These are phyloP conservation scores for Unio delphinus DNA, from an alignment of 2,888 invertebrate genomes.

Conservation along the genomic window DNA sequence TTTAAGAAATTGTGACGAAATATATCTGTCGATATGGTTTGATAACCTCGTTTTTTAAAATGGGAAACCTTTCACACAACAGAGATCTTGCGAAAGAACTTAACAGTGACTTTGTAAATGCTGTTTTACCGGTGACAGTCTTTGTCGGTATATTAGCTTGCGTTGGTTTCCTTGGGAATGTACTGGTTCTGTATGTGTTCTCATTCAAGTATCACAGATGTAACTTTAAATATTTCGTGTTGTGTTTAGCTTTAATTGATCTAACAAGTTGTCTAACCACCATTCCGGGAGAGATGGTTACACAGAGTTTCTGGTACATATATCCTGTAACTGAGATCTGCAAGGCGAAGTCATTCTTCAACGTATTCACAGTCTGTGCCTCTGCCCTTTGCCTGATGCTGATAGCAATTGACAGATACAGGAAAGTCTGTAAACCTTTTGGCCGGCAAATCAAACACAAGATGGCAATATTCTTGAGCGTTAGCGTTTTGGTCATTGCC, in stretches of 20 bases:
- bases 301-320: constrained; percentile 15
- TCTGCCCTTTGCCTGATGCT: constrained; percentile 39
- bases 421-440: constrained; percentile 48
- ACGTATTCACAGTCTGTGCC: constrained; percentile 16
- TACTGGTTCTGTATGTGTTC: constrained; percentile 10
- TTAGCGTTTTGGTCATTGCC: constrained; percentile 1
- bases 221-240: constrained; percentile 17
- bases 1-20: too few species aligned
- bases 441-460: constrained; percentile 12
- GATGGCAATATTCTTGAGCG: constrained; percentile 5
- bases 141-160: constrained; percentile 14
- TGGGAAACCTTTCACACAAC: background rate
- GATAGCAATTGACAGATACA: constrained; percentile 46
- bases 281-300: constrained; percentile 21
- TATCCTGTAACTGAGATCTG: constrained; percentile 9
- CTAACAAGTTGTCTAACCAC: constrained; percentile 14
- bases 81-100: constrained; percentile 5
- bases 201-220: constrained; percentile 8
- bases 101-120: constrained; percentile 8
- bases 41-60: too few species aligned
- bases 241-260: constrained; percentile 13
- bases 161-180: constrained; percentile 15
- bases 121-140: constrained; percentile 10
- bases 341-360: constrained; percentile 15
- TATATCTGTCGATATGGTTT: too few species aligned